Conservation (phyloP, 2,113 vertebrate genomes). For the Esox niger region DNA sequence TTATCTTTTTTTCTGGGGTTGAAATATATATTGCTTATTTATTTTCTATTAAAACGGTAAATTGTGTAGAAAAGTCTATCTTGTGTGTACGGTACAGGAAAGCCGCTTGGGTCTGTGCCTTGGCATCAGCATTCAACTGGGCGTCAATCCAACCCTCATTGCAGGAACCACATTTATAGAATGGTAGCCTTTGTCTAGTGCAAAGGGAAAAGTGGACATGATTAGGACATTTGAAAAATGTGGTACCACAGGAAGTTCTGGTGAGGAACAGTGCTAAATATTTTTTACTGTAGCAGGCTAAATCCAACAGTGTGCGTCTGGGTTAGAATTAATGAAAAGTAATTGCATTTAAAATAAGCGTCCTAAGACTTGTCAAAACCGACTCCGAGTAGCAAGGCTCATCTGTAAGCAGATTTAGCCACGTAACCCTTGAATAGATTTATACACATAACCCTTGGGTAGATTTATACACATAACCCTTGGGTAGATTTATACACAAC, state of each 20-base stretch:
- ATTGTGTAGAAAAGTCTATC: slow-evolving; percentile 41
- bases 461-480: too few relatives aligned
- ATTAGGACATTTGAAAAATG: neutral
- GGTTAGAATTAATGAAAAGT: too few relatives aligned
- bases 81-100: slow-evolving; percentile 19
- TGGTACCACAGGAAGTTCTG: neutral
- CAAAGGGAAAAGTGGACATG: slow-evolving; percentile 6
- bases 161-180: slow-evolving; percentile 9
- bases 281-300: neutral
- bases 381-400: too few relatives aligned
- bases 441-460: too few relatives aligned
- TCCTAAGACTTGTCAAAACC: neutral
- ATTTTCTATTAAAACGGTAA: slow-evolving; percentile 58
- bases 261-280: neutral
- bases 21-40: slow-evolving; percentile 55
- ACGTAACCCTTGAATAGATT: too few relatives aligned
- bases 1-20: slow-evolving; percentile 44
- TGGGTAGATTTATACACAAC: too few relatives aligned
- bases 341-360: neutral
- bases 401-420: too few relatives aligned
- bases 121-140: slow-evolving; percentile 42
- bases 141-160: slow-evolving; percentile 16
- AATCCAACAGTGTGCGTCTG: neutral
- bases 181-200: neutral
- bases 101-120: slow-evolving; percentile 17